Percentiles rank a stretch among this genome's conserved stretches.
Conservation (phyloP, 2,113 vertebrate genomes). For the Condylura cristata region DNA sequence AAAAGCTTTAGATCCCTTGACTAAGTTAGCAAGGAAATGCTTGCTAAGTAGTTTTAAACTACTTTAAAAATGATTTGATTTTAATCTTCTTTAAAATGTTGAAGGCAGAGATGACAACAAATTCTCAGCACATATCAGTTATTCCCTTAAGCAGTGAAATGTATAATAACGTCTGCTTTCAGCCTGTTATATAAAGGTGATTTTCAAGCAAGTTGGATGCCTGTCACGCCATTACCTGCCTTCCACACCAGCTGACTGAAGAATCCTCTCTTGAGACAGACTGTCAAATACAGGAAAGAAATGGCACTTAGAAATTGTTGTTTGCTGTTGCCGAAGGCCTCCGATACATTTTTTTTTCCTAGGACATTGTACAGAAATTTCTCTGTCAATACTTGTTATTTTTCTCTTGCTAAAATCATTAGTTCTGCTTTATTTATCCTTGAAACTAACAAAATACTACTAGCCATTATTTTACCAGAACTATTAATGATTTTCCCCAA, state of each 20-base stretch:
- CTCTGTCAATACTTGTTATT: neutral
- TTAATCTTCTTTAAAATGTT: constrained; percentile 35
- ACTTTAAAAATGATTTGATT: constrained; percentile 6
- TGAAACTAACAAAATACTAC: neutral
- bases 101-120: constrained; percentile 4
- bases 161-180: neutral
- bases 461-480: neutral
- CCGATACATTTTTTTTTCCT: neutral
- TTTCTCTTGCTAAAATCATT: neutral
- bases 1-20: neutral
- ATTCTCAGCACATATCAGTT: constrained; percentile 30
- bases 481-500: neutral
- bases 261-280: neutral
- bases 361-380: constrained; percentile 8
- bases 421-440: constrained; percentile 21
- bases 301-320: neutral
- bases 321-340: neutral
- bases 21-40: neutral
- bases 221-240: constrained; percentile 7
- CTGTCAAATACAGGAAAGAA: constrained; percentile 44
- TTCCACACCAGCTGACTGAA: neutral
- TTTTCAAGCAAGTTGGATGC: neutral
- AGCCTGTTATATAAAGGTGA: constrained; percentile 20
- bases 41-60: no score
- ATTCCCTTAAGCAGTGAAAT: constrained; percentile 6